phyloP scores from a whole-genome alignment of 2,113 vertebrate genomes.

The Dasyprocta punctata region DNA sequence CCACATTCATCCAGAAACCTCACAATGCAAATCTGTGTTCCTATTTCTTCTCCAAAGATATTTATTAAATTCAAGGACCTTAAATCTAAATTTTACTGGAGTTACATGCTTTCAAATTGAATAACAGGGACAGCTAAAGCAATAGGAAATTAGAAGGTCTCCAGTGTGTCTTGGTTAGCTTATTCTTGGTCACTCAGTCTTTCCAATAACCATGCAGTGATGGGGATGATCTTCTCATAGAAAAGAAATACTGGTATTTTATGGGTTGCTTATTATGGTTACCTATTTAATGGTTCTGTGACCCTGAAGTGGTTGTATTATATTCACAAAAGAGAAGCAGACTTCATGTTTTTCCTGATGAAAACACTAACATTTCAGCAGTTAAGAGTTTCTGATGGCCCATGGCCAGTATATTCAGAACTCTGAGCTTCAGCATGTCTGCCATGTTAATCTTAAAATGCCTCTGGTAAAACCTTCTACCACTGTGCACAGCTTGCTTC shows the following conservation, averaged over 20 bases:
- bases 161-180: not conserved
- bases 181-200: not conserved
- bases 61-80: slow-evolving; percentile 6
- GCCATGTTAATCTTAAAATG: not conserved
- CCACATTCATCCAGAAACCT: slow-evolving; percentile 37
- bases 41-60: not conserved
- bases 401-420: not conserved
- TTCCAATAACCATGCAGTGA: slow-evolving; percentile 7
- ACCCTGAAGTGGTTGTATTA: not conserved
- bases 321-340: not conserved
- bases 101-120: not conserved
- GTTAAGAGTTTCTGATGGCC: not conserved
- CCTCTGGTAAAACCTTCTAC: not conserved
- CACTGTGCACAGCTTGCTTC: not conserved
- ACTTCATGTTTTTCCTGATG: not conserved
- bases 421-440: not conserved
- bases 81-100: slow-evolving; percentile 21
- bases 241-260: not conserved
- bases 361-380: not conserved
- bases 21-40: not conserved
- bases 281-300: not conserved
- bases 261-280: not conserved
- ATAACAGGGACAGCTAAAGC: not conserved
- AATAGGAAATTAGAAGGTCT: not conserved
- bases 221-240: not conserved